Percentiles rank a stretch among this genome's conserved stretches.
These are phyloP conservation scores for Periophthalmus modestus DNA, from an alignment of 2,113 vertebrate species.

Conservation along the genomic window DNA sequence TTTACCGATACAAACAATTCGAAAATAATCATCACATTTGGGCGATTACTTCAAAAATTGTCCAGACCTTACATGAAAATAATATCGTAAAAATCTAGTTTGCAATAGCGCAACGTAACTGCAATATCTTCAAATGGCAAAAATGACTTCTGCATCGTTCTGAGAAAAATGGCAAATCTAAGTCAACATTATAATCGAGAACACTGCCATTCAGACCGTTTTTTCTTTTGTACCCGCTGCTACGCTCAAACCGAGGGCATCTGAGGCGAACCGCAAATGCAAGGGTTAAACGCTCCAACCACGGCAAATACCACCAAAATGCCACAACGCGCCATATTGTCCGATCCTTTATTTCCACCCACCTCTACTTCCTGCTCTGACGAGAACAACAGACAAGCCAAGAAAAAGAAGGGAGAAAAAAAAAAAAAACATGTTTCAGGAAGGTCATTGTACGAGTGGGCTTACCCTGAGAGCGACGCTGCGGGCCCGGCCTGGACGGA, in stretches of 20 bases:
- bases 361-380: constrained; percentile 69
- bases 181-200: background rate
- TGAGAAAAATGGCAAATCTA: background rate
- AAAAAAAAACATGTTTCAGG: constrained; percentile 61
- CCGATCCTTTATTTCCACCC: constrained; percentile 60
- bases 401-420: constrained; percentile 3
- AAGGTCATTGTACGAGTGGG: constrained; percentile 80
- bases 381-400: constrained; percentile 33
- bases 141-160: background rate
- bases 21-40: too few species aligned
- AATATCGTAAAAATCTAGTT: background rate
- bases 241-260: constrained; percentile 48
- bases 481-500: constrained; percentile 70
- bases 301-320: constrained; percentile 52
- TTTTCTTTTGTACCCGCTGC: constrained; percentile 43
- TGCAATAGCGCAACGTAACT: background rate
- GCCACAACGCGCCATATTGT: constrained; percentile 74
- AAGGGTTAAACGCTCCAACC: constrained; percentile 71
- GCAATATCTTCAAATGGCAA: background rate
- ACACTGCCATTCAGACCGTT: constrained; percentile 30
- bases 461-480: constrained; percentile 80
- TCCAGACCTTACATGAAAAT: background rate
- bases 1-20: too few species aligned
- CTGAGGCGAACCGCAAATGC: constrained; percentile 56
- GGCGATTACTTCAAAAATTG: too few species aligned